phyloP scores from a whole-genome alignment of 1,140 invertebrate species.

The Heliconius nattereri region DNA sequence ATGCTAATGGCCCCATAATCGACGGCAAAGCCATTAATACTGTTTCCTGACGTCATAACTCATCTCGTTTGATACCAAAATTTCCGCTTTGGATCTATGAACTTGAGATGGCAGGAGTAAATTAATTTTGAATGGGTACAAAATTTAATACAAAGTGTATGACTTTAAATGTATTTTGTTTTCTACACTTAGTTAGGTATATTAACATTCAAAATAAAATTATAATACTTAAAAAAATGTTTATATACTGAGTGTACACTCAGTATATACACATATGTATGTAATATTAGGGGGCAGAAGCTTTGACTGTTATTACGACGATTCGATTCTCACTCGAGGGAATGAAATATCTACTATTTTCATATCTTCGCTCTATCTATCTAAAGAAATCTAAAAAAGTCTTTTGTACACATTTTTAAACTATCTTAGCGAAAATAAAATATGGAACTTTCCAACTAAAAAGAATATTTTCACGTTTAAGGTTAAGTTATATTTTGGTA shows the following conservation, averaged over 20 bases:
- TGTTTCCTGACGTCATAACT: slow-evolving; percentile 36
- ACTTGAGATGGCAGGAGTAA: slow-evolving; percentile 18
- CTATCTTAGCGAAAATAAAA: too few species aligned
- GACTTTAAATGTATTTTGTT: not conserved
- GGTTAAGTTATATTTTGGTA: not conserved
- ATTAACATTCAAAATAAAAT: not conserved
- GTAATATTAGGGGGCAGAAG: too few species aligned
- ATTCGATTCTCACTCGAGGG: too few species aligned
- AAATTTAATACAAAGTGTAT: slow-evolving; percentile 7
- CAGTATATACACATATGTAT: too few species aligned
- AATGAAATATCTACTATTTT: too few species aligned
- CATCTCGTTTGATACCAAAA: slow-evolving; percentile 29
- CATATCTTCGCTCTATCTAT: too few species aligned
- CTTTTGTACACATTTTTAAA: too few species aligned
- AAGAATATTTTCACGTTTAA: not conserved
- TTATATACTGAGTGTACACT: too few species aligned
- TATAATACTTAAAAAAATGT: too few species aligned
- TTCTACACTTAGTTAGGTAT: not conserved
- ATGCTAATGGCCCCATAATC: slow-evolving; percentile 42
- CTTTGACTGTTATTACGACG: too few species aligned
- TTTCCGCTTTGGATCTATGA: slow-evolving; percentile 21
- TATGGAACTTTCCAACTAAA: too few species aligned
- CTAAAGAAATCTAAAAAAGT: too few species aligned
- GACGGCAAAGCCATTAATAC: slow-evolving; percentile 33
- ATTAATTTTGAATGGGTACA: slow-evolving; percentile 5